A percentile compares a stretch with the other conserved stretches of the same genome.
Evolutionary conservation across 2,797 vertebrate genomes (phyloP).

Genomic region (Pantherophis alleghaniensis): DNA sequence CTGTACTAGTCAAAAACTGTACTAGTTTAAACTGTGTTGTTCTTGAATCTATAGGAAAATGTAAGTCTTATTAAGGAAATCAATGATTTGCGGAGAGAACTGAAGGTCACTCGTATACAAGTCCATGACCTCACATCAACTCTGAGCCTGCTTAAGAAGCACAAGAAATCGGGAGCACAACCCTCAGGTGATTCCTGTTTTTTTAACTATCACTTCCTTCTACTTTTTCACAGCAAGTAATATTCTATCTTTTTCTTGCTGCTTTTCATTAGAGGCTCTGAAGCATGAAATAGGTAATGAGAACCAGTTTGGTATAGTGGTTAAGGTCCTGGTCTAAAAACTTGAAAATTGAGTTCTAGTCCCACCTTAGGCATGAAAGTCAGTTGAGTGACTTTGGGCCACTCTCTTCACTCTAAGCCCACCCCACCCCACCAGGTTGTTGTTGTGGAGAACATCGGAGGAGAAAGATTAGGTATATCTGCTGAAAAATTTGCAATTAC

Average conservation of each 20-base stretch:
- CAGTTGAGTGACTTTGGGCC: neutral
- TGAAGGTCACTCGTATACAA: constrained; percentile 70
- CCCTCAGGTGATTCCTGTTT: constrained; percentile 56
- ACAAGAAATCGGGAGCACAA: constrained; percentile 38
- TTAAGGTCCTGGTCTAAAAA: neutral
- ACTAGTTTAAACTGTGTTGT: neutral
- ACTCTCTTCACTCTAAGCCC: neutral
- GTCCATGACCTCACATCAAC: constrained; percentile 69
- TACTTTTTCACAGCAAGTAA: neutral
- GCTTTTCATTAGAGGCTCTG: neutral
- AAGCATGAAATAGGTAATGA: neutral
- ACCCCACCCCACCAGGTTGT: neutral
- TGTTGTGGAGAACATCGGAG: neutral
- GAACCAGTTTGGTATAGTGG: neutral
- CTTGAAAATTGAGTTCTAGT: neutral
- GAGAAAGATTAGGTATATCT: neutral
- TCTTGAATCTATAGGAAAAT: constrained; percentile 81
- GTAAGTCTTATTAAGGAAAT: constrained; percentile 84
- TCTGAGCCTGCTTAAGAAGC: constrained; percentile 64
- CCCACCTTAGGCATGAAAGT: neutral
- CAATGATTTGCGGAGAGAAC: constrained; percentile 82
- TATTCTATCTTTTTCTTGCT: neutral
- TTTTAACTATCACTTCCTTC: neutral
- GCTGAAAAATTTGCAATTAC: neutral
- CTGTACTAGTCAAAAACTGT: neutral